phyloP scores from a whole-genome alignment of 2,113 vertebrate genomes.

The Eretmochelys imbricata region DNA sequence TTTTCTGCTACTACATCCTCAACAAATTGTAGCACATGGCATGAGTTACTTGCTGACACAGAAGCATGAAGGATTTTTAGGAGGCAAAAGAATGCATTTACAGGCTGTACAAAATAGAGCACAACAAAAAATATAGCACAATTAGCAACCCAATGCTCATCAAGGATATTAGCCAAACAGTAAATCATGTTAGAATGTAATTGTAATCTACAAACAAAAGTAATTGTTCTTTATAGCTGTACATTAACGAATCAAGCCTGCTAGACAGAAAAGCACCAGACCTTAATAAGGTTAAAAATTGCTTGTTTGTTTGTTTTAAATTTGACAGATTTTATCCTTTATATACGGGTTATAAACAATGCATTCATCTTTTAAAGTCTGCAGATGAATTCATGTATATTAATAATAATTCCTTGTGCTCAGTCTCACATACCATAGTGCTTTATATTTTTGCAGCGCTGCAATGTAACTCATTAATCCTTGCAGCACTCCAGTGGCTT shows the following conservation, averaged over 20 bases:
- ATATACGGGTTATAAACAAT: constrained; percentile 28
- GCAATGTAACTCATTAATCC: neutral
- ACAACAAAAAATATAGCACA: neutral
- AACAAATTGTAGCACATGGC: constrained; percentile 61
- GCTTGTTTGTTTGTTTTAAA: constrained; percentile 32
- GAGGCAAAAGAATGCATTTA: constrained; percentile 19
- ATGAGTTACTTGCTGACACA: constrained; percentile 41
- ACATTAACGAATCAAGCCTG: constrained; percentile 48
- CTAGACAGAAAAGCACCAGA: constrained; percentile 44
- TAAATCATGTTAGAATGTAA: constrained; percentile 46
- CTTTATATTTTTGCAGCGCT: neutral
- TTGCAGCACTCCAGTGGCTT: neutral
- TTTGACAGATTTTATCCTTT: constrained; percentile 22
- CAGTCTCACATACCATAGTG: neutral
- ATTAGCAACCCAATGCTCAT: constrained; percentile 36
- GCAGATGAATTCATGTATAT: constrained; percentile 6
- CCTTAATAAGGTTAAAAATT: constrained; percentile 57
- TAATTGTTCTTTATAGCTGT: constrained; percentile 53
- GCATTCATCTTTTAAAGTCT: neutral
- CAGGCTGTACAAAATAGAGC: neutral
- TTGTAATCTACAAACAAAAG: constrained; percentile 26
- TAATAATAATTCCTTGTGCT: constrained; percentile 22
- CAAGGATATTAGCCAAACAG: constrained; percentile 10
- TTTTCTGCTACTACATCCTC: constrained; percentile 55
- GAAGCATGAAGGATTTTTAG: constrained; percentile 50